Percentiles rank a stretch among this genome's conserved stretches.
Conservation (phyloP, 2,113 vertebrate genomes). For the Cacatua alba region DNA sequence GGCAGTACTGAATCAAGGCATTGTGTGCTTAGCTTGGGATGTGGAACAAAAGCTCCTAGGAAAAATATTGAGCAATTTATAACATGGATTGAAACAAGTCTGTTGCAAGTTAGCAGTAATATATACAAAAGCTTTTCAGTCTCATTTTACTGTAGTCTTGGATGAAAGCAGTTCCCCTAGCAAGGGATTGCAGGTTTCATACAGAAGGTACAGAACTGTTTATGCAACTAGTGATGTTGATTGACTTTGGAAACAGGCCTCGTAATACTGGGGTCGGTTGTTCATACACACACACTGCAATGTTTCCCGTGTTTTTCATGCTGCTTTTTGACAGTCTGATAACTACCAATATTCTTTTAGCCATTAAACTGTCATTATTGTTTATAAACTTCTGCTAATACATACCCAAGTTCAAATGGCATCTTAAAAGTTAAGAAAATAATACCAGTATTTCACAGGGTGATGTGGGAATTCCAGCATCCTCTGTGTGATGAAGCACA, state of each 20-base stretch:
- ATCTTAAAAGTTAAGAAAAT: neutral
- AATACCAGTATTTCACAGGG: neutral
- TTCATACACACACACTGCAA: accelerated
- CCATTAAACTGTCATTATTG: neutral
- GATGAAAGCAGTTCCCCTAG: neutral
- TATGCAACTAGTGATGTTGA: neutral
- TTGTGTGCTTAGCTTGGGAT: neutral
- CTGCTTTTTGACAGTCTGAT: neutral
- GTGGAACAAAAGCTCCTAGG: neutral
- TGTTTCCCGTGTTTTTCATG: neutral
- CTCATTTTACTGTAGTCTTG: neutral
- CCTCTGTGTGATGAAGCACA: neutral
- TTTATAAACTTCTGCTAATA: neutral
- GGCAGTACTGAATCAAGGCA: neutral
- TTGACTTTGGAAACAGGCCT: neutral
- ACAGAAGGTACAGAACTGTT: neutral
- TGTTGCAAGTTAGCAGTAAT: neutral
- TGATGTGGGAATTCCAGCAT: neutral
- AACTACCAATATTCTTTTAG: neutral
- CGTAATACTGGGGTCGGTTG: neutral
- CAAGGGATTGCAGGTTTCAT: neutral
- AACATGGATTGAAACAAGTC: neutral
- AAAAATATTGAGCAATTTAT: neutral
- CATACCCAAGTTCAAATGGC: neutral
- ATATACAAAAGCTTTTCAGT: neutral